phyloP scores from a whole-genome alignment of 2,888 invertebrate species.

The Troilus luridus region DNA sequence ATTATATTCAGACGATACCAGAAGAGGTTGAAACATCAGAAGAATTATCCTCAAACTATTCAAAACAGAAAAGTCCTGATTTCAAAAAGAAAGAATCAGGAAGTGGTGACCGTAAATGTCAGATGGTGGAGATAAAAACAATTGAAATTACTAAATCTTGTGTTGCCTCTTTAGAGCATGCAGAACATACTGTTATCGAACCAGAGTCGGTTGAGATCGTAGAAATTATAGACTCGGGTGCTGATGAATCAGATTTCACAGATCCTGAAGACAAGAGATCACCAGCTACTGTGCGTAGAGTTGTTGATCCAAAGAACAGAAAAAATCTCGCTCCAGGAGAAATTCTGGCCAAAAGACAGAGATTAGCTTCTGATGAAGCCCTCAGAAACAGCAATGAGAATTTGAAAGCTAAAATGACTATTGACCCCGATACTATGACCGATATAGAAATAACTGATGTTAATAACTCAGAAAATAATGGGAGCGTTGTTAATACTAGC shows the following conservation, averaged over 20 bases:
- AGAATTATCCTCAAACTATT: conserved; percentile 72
- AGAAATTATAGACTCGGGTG: conserved; percentile 69
- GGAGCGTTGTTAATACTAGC: conserved; percentile 68
- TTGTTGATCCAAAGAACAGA: conserved; percentile 64
- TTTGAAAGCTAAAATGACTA: conserved; percentile 47
- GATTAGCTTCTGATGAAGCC: conserved; percentile 65
- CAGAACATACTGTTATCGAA: conserved; percentile 68
- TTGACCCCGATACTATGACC: conserved; percentile 36
- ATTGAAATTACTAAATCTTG: conserved; percentile 77
- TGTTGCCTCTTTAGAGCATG: conserved; percentile 71
- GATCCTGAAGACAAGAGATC: conserved; percentile 66
- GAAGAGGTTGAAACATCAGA: conserved; percentile 65
- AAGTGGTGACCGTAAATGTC: conserved; percentile 69
- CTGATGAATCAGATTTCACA: conserved; percentile 66
- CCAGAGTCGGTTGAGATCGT: conserved; percentile 71
- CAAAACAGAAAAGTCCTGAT: conserved; percentile 75
- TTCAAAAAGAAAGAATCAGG: conserved; percentile 60
- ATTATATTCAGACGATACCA: conserved; percentile 65
- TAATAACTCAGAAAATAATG: neutral
- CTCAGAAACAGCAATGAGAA: conserved; percentile 58
- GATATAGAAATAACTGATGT: conserved; percentile 49
- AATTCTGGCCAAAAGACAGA: conserved; percentile 66
- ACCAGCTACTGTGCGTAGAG: conserved; percentile 64
- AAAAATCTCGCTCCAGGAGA: conserved; percentile 65
- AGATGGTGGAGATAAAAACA: conserved; percentile 78